Conservation (phyloP, 2,888 invertebrate genomes). For the Pasiphila rectangulata region DNA sequence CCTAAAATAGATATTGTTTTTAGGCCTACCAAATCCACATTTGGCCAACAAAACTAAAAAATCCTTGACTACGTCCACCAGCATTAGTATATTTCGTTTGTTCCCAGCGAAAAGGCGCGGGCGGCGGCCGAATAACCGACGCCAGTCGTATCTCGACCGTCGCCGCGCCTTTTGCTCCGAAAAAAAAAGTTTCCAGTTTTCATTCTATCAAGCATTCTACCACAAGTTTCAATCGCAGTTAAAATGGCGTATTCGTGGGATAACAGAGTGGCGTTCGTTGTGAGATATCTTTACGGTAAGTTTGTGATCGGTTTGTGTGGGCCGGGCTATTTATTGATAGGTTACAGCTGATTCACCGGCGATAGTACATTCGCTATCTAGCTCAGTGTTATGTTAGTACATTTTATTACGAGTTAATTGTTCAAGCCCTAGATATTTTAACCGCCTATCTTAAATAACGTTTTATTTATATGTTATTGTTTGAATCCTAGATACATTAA, state of each 20-base stretch:
- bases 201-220: background rate
- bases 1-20: background rate
- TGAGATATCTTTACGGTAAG: conserved; percentile 91
- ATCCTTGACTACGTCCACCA: conserved; percentile 3
- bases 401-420: too few relatives aligned
- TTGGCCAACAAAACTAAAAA: too few relatives aligned
- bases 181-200: conserved; percentile 5
- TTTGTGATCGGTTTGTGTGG: conserved; percentile 34
- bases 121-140: conserved; percentile 45
- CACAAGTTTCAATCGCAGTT: background rate
- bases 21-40: too few relatives aligned
- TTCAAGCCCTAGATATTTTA: too few relatives aligned
- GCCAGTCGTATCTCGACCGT: conserved; percentile 27
- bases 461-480: too few relatives aligned
- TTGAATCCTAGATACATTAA: background rate
- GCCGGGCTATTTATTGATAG: conserved; percentile 19
- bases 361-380: background rate
- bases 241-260: conserved; percentile 91
- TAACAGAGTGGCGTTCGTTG: conserved; percentile 90
- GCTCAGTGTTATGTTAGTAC: too few relatives aligned
- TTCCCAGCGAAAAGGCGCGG: conserved; percentile 45
- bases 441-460: too few relatives aligned
- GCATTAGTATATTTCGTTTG: conserved; percentile 41
- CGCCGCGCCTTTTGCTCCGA: conserved; percentile 25
- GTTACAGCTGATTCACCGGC: conserved; percentile 12